These are phyloP conservation scores for Apteryx owenii DNA, from an alignment of 2,113 vertebrate genomes.

Conservation along the genomic window DNA sequence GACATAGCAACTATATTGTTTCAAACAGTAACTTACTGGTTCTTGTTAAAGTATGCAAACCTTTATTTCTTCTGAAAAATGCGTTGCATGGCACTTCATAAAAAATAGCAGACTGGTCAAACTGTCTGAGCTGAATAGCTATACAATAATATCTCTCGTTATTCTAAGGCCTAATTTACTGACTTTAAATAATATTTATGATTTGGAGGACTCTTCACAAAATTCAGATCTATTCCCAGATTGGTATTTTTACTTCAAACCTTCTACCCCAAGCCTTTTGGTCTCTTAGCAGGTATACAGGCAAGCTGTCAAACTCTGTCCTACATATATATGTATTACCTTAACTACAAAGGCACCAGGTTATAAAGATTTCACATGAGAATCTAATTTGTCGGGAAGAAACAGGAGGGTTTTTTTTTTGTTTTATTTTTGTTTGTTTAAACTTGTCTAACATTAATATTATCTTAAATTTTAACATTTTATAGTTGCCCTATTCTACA, in stretches of 20 bases:
- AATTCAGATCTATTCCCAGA: not conserved
- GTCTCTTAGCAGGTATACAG: not conserved
- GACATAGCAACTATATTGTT: too few relatives aligned
- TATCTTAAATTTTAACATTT: not conserved
- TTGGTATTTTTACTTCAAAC: not conserved
- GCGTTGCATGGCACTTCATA: not conserved
- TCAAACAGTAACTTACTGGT: not conserved
- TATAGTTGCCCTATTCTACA: not conserved
- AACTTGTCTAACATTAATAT: rapidly evolving
- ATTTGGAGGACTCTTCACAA: not conserved
- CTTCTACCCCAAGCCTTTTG: not conserved
- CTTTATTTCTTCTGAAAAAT: not conserved
- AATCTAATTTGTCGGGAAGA: not conserved
- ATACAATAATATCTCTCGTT: not conserved
- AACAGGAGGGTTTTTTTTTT: not conserved
- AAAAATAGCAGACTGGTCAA: not conserved
- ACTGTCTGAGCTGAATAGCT: not conserved
- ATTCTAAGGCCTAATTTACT: not conserved
- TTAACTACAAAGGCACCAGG: not conserved
- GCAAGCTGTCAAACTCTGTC: not conserved
- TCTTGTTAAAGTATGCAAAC: too few relatives aligned
- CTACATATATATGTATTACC: not conserved
- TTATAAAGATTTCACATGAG: not conserved
- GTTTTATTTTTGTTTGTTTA: too few relatives aligned
- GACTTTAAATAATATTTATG: not conserved